Percentiles rank a stretch among this genome's conserved stretches.
These are phyloP conservation scores for Atherix ibis DNA, from an alignment of 2,888 invertebrate genomes.

Conservation along the genomic window DNA sequence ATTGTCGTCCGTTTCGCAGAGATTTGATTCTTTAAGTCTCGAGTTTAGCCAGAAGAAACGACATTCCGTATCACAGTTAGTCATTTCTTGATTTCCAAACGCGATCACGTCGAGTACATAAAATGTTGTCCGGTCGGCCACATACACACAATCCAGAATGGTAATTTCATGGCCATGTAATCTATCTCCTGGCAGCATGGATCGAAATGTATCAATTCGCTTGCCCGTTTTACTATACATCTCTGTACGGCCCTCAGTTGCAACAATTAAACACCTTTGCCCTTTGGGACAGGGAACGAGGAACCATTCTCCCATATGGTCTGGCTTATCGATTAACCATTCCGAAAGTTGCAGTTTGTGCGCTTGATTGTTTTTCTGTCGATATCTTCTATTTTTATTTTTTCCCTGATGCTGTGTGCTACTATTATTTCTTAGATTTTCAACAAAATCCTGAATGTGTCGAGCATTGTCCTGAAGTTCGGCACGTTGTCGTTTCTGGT, in stretches of 20 bases:
- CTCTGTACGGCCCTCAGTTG: constrained; percentile 49
- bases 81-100: constrained; percentile 23
- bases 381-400: too few species aligned
- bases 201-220: constrained; percentile 36
- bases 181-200: constrained; percentile 23
- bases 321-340: constrained; percentile 80
- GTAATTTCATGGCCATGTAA: constrained; percentile 14
- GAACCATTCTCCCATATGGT: constrained; percentile 58
- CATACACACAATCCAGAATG: constrained; percentile 71
- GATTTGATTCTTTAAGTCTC: constrained; percentile 45
- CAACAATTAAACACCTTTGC: constrained; percentile 63
- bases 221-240: constrained; percentile 51
- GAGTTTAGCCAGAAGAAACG: constrained; percentile 69
- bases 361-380: too few species aligned
- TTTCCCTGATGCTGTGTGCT: constrained; percentile 3
- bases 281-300: constrained; percentile 73
- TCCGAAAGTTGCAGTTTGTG: constrained; percentile 73
- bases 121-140: constrained; percentile 41
- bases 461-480: constrained; percentile 19
- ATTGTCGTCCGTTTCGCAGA: constrained; percentile 9
- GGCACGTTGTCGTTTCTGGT: constrained; percentile 24
- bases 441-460: constrained; percentile 8
- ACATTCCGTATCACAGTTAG: constrained; percentile 44
- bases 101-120: constrained; percentile 61
- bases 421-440: constrained; percentile 2